Conservation (phyloP, 2,888 invertebrate genomes). For the Cephalotes varians region DNA sequence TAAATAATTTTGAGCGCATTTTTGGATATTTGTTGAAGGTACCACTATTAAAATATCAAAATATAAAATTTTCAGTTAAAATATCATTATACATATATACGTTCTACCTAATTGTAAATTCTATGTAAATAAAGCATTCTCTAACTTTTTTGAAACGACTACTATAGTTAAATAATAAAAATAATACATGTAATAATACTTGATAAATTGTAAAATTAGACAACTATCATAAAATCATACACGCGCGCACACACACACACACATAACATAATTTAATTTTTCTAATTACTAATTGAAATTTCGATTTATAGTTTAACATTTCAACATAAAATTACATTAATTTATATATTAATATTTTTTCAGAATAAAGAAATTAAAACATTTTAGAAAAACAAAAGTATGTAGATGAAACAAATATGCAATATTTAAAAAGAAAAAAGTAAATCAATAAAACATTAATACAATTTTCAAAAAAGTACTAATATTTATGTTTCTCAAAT, state of each 20-base stretch:
- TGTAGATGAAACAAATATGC: background rate
- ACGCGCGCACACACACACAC: background rate
- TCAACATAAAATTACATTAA: background rate
- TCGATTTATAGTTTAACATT: background rate
- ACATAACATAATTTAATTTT: background rate
- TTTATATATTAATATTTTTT: background rate
- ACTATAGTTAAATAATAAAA: background rate
- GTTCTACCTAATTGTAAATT: background rate
- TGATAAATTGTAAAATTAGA: background rate
- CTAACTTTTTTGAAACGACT: background rate
- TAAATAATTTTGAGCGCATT: background rate
- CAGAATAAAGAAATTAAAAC: background rate
- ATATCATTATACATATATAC: background rate
- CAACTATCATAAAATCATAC: background rate
- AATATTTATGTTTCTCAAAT: background rate
- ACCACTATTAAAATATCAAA: constrained; percentile 15
- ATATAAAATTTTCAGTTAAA: constrained; percentile 54
- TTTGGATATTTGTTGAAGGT: constrained; percentile 1
- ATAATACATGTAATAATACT: background rate
- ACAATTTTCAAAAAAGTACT: background rate
- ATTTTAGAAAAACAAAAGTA: background rate
- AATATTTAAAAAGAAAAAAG: background rate
- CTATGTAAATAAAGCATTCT: constrained; percentile 7
- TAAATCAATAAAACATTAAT: background rate
- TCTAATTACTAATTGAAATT: background rate